Evolutionary conservation across 2,888 invertebrate genomes (phyloP).

Genomic region (Lasioglossum villosulum): DNA sequence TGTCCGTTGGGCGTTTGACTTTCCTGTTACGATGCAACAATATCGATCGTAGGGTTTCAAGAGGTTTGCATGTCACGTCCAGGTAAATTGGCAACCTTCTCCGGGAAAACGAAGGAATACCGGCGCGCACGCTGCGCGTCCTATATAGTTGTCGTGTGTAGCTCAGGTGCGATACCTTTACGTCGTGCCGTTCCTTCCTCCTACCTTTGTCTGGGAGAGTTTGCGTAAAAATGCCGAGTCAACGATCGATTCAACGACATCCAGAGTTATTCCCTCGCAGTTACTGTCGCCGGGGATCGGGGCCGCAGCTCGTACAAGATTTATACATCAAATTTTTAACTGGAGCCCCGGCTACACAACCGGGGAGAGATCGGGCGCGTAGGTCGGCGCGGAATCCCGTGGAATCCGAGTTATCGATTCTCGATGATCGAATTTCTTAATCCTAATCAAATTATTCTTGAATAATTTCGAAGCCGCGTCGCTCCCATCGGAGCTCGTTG

Average conservation of each 20-base stretch:
- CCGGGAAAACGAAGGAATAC: constrained; percentile 43
- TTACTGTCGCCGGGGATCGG: constrained; percentile 4
- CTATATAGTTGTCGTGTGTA: constrained; percentile 39
- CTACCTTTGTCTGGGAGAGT: constrained; percentile 13
- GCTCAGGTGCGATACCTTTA: constrained; percentile 30
- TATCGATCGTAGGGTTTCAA: constrained; percentile 60
- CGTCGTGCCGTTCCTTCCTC: neutral
- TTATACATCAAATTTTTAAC: constrained; percentile 21
- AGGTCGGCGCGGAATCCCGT: neutral
- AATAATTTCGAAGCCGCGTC: neutral
- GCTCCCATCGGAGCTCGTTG: neutral
- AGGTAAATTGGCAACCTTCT: constrained; percentile 54
- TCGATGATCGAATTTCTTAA: constrained; percentile 15
- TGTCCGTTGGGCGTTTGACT: constrained; percentile 11
- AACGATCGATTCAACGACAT: constrained; percentile 47
- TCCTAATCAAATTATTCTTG: neutral
- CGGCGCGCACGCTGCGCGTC: neutral
- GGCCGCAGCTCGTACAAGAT: constrained; percentile 4
- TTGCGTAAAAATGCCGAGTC: constrained; percentile 52
- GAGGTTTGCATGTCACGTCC: constrained; percentile 60
- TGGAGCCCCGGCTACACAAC: neutral
- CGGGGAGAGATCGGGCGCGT: neutral
- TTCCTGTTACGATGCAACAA: constrained; percentile 18
- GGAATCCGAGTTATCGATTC: constrained; percentile 7
- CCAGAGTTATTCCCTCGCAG: constrained; percentile 42